phyloP scores from a whole-genome alignment of 2,888 invertebrate species.

The Hartigia nigra region DNA sequence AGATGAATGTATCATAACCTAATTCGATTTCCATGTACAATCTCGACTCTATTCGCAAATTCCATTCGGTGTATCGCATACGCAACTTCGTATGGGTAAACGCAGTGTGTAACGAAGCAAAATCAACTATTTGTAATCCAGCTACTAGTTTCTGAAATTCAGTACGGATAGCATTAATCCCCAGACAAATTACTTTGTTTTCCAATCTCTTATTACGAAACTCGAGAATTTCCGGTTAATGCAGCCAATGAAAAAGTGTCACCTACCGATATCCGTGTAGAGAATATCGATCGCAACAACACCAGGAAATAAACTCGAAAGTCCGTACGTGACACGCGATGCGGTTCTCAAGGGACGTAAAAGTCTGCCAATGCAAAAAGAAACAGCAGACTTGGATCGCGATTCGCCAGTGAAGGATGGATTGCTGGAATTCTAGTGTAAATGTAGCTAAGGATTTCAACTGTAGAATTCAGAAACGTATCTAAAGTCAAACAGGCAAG shows the following conservation, averaged over 20 bases:
- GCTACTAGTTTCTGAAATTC: conserved; percentile 25
- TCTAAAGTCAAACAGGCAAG: background rate
- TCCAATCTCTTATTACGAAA: conserved; percentile 7
- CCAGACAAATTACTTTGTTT: conserved; percentile 45
- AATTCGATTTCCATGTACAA: background rate
- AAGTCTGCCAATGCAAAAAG: background rate
- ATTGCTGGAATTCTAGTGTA: background rate
- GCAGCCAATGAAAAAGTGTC: background rate
- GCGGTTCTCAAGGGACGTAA: background rate
- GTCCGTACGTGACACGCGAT: background rate
- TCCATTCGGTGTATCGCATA: background rate
- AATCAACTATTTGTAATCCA: conserved; percentile 37
- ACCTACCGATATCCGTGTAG: background rate
- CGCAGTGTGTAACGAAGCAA: conserved; percentile 28
- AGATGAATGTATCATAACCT: background rate
- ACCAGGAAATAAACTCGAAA: background rate
- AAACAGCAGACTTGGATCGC: background rate
- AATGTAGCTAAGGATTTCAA: background rate
- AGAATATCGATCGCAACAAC: background rate
- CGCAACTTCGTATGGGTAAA: background rate
- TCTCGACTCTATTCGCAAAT: background rate
- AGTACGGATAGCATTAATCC: conserved; percentile 29
- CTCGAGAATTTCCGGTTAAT: background rate
- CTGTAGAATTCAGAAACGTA: background rate
- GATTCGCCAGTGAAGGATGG: background rate